Conservation (phyloP, 2,797 vertebrate genomes). For the Cetoscarus ocellatus region DNA sequence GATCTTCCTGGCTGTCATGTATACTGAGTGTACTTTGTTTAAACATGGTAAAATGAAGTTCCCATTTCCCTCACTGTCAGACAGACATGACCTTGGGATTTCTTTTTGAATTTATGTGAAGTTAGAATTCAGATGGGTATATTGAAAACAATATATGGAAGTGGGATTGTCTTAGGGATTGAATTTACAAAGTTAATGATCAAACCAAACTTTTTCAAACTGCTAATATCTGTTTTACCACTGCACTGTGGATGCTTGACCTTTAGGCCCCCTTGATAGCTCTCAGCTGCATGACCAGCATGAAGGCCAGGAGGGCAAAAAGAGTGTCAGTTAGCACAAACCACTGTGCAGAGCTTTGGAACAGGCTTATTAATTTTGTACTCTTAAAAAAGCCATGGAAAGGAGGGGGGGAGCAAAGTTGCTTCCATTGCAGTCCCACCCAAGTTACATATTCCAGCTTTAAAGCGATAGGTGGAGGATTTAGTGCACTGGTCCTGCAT, state of each 20-base stretch:
- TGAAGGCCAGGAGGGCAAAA: no score
- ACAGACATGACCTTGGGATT: neutral
- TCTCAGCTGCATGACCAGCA: no score
- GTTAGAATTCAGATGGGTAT: neutral
- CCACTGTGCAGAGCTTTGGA: no score
- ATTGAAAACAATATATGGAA: neutral
- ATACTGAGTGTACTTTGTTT: constrained; percentile 1
- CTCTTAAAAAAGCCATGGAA: no score
- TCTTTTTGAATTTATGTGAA: neutral
- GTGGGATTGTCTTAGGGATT: neutral
- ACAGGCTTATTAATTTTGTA: no score
- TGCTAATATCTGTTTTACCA: neutral
- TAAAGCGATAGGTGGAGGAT: no score
- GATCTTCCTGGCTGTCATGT: neutral
- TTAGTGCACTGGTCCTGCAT: no score
- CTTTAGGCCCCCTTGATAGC: no score
- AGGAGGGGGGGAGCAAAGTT: no score
- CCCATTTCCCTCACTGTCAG: neutral
- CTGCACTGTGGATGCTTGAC: neutral
- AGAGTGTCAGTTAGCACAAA: no score
- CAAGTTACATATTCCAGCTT: no score
- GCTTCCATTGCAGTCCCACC: no score
- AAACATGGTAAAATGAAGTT: neutral
- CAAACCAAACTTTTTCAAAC: neutral
- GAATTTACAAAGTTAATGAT: neutral